Percentiles rank a stretch among this genome's conserved stretches.
phyloP scores from a whole-genome alignment of 2,113 vertebrate species.

The Xiphias gladius region DNA sequence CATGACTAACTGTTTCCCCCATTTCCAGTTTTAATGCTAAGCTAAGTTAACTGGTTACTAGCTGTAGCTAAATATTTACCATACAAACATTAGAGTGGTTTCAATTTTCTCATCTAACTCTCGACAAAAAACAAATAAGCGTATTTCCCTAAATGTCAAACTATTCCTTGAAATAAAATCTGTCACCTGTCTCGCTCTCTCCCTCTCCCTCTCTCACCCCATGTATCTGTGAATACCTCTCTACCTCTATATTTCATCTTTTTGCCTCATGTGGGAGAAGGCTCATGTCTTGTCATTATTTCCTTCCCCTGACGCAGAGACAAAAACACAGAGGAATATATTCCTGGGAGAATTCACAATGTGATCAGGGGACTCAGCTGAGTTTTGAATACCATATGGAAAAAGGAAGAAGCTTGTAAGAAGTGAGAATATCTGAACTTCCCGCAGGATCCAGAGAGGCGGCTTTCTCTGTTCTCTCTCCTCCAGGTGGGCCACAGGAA shows the following conservation, averaged over 20 bases:
- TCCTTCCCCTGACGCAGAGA: constrained; percentile 46
- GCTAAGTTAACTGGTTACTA: not conserved
- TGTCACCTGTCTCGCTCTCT: not conserved
- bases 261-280: constrained; percentile 56
- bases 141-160: constrained; percentile 14
- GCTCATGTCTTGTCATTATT: constrained; percentile 64
- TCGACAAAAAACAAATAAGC: not conserved
- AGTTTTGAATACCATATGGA: constrained; percentile 64
- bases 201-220: constrained; percentile 27
- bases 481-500: constrained; percentile 74
- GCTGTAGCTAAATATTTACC: not conserved
- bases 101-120: not conserved
- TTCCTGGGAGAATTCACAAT: constrained; percentile 56
- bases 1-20: not conserved
- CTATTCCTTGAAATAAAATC: constrained; percentile 42
- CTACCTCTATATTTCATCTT: constrained; percentile 69
- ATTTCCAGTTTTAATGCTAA: not conserved
- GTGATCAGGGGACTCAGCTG: constrained; percentile 68
- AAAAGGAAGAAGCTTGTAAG: constrained; percentile 69
- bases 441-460: constrained; percentile 54
- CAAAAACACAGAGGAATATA: constrained; percentile 60
- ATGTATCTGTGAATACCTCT: constrained; percentile 15
- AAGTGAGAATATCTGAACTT: constrained; percentile 55
- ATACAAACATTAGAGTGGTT: too few species aligned
- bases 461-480: constrained; percentile 59